phyloP scores from a whole-genome alignment of 2,797 vertebrate species.

The Hoplostethus atlanticus region DNA sequence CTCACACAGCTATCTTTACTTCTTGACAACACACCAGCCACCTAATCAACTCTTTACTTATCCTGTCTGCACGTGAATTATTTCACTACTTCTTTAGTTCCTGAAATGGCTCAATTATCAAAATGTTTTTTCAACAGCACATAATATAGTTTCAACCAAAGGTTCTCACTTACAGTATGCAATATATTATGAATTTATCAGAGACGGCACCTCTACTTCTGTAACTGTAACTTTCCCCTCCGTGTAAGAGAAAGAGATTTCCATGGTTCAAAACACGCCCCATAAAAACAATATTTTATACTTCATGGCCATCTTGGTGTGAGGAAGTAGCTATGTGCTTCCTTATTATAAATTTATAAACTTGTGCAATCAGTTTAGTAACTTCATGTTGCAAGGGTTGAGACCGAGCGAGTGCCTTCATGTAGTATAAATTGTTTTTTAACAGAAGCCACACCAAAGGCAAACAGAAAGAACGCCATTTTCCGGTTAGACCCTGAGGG shows the following conservation, averaged over 20 bases:
- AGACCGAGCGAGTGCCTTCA: not conserved
- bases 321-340: constrained; percentile 62
- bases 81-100: not conserved
- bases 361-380: constrained; percentile 55
- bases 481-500: constrained; percentile 17
- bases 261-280: not conserved
- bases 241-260: not conserved
- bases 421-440: constrained; percentile 20
- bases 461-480: constrained; percentile 35
- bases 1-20: not conserved
- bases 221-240: not conserved
- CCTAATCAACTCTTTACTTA: constrained; percentile 3
- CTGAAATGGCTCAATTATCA: not conserved
- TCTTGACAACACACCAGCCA: not conserved
- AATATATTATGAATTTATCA: not conserved
- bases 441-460: constrained; percentile 25
- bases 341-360: constrained; percentile 34
- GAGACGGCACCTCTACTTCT: not conserved
- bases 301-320: not conserved
- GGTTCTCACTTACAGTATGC: not conserved
- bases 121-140: constrained; percentile 3
- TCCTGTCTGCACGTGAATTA: not conserved
- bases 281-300: not conserved
- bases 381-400: constrained; percentile 35
- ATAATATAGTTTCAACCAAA: not conserved